A percentile compares a stretch with the other conserved stretches of the same genome.
These are phyloP conservation scores for Drosophila pruinosa DNA, from an alignment of 1,140 invertebrate genomes.

Conservation along the genomic window DNA sequence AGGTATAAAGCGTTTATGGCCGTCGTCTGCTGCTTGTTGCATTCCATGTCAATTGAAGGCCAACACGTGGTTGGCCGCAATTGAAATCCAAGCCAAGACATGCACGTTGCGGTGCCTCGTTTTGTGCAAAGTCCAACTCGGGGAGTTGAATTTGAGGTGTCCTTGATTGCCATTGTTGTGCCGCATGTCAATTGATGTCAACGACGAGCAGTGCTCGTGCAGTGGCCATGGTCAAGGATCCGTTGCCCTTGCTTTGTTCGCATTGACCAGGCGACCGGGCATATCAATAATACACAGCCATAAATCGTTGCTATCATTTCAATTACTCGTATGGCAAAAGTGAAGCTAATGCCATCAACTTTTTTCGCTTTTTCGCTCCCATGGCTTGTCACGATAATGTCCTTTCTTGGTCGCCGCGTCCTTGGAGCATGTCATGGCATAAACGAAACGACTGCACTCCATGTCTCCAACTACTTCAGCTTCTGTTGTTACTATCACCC, in stretches of 20 bases:
- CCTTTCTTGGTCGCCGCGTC: constrained; percentile 53
- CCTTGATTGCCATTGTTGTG: constrained; percentile 29
- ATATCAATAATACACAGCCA: constrained; percentile 27
- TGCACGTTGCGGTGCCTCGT: constrained; percentile 20
- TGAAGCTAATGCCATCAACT: constrained; percentile 30
- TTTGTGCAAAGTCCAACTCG: background rate
- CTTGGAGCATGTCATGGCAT: constrained; percentile 72
- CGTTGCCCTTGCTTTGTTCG: background rate
- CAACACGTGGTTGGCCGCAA: constrained; percentile 53
- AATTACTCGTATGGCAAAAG: constrained; percentile 8
- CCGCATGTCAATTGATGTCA: constrained; percentile 72
- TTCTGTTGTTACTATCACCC: background rate
- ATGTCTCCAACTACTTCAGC: background rate
- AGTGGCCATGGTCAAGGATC: constrained; percentile 73
- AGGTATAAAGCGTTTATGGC: constrained; percentile 9
- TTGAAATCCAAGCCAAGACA: background rate
- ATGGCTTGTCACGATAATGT: constrained; percentile 60
- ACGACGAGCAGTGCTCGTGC: constrained; percentile 47
- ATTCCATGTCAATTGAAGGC: constrained; percentile 58
- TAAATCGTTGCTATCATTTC: constrained; percentile 39
- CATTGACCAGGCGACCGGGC: background rate
- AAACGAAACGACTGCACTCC: constrained; percentile 39
- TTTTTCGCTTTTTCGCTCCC: background rate
- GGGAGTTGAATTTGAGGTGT: constrained; percentile 20
- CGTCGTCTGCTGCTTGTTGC: constrained; percentile 58